Conservation (phyloP, 1,140 invertebrate genomes). For the Anastrepha obliqua region DNA sequence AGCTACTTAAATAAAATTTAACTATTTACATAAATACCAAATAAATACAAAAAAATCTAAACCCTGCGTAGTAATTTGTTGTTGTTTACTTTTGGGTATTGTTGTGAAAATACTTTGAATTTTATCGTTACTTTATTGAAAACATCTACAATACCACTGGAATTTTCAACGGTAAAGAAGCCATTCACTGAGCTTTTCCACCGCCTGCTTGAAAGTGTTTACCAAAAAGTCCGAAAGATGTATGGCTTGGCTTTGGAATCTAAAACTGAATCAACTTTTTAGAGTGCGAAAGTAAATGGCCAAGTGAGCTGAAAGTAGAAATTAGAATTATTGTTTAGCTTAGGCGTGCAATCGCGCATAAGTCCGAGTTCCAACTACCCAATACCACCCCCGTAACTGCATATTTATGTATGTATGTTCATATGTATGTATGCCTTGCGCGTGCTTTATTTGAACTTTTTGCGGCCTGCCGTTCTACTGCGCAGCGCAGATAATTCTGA, state of each 20-base stretch:
- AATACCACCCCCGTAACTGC: neutral
- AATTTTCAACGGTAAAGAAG: too few species aligned
- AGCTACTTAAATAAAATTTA: too few species aligned
- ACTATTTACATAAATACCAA: too few species aligned
- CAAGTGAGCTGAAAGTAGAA: neutral
- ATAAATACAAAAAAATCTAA: too few species aligned
- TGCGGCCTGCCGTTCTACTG: neutral
- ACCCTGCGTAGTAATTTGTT: too few species aligned
- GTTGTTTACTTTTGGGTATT: too few species aligned
- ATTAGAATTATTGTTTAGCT: neutral
- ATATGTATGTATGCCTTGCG: neutral
- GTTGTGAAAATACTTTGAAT: too few species aligned
- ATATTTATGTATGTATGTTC: neutral
- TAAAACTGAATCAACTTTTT: neutral
- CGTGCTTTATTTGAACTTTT: constrained; percentile 8
- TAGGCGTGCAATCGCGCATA: neutral
- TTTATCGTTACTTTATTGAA: too few species aligned
- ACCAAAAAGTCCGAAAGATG: too few species aligned
- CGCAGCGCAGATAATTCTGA: constrained; percentile 37
- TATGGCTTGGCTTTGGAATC: neutral
- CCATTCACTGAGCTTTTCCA: too few species aligned
- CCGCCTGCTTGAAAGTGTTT: too few species aligned
- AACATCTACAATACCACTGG: too few species aligned
- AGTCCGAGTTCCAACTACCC: neutral
- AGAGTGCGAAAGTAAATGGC: neutral